A percentile compares a stretch with the other conserved stretches of the same genome.
These are phyloP conservation scores for Coracopsis vasa DNA, from an alignment of 2,113 vertebrate genomes.

Conservation along the genomic window DNA sequence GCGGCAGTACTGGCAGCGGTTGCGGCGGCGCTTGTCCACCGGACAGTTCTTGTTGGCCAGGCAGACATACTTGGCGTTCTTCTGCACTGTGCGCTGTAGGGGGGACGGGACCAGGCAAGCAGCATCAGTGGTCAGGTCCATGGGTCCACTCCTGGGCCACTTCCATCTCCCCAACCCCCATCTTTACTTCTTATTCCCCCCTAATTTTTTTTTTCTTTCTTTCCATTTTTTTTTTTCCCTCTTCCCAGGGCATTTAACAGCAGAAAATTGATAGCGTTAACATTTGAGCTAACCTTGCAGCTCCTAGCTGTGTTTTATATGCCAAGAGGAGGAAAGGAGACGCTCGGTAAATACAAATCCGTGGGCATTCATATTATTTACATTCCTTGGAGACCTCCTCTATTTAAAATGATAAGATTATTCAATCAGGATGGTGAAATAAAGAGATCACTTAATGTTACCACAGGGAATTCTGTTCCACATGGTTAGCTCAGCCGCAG, in stretches of 20 bases:
- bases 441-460: conserved; percentile 88
- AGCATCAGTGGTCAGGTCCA: not conserved
- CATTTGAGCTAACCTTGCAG: conserved; percentile 75
- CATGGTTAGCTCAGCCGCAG: conserved; percentile 81
- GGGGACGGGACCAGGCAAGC: not conserved
- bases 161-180: not conserved
- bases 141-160: not conserved
- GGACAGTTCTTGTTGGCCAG: conserved; percentile 99
- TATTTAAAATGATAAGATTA: conserved; percentile 85
- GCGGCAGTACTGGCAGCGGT: conserved; percentile 96
- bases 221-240: not conserved
- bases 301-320: conserved; percentile 81
- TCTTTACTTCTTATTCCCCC: not conserved
- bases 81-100: conserved; percentile 94
- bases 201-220: not conserved
- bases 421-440: conserved; percentile 86
- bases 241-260: conserved; percentile 70
- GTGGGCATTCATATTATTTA: conserved; percentile 94
- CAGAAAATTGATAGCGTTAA: conserved; percentile 76
- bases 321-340: conserved; percentile 80
- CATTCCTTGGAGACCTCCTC: conserved; percentile 83
- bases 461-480: conserved; percentile 86
- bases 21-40: conserved; percentile 78
- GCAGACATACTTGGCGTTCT: conserved; percentile 98
- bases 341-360: conserved; percentile 90